Conservation (phyloP, 2,888 invertebrate species). For the Phortica okadai region DNA sequence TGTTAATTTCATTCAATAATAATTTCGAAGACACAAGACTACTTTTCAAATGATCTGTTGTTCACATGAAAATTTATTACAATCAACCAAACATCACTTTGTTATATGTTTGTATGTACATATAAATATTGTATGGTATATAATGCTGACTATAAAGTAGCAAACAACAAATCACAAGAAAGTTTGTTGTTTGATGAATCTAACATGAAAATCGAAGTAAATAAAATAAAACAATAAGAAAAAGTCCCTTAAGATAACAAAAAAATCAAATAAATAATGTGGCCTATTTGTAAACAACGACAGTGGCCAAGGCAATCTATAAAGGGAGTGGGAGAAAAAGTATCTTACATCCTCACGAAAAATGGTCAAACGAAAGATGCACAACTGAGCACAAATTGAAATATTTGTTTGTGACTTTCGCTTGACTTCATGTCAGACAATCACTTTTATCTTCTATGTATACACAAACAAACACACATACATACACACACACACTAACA, state of each 20-base stretch:
- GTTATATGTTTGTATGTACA: too few relatives aligned
- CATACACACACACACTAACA: constrained; percentile 34
- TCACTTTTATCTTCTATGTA: constrained; percentile 52
- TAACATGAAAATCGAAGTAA: neutral
- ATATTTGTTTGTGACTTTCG: constrained; percentile 58
- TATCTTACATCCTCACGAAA: too few relatives aligned
- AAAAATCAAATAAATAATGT: constrained; percentile 25
- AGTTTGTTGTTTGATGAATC: too few relatives aligned
- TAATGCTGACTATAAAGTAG: too few relatives aligned
- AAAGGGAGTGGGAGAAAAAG: neutral
- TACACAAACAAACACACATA: constrained; percentile 33
- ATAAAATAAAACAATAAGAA: neutral
- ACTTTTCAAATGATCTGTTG: too few relatives aligned
- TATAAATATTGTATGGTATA: too few relatives aligned
- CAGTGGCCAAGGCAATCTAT: neutral
- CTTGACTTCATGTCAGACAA: constrained; percentile 57
- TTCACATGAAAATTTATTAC: too few relatives aligned
- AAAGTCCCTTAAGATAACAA: neutral
- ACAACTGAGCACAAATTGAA: constrained; percentile 58
- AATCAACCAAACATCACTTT: too few relatives aligned
- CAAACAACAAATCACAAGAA: too few relatives aligned
- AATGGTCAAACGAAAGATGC: neutral
- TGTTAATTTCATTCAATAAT: too few relatives aligned
- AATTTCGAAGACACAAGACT: too few relatives aligned
- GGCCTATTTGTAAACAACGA: neutral